A percentile compares a stretch with the other conserved stretches of the same genome.
These are phyloP conservation scores for Pogonognathellus flavescens DNA, from an alignment of 1,140 invertebrate species.

Conservation along the genomic window DNA sequence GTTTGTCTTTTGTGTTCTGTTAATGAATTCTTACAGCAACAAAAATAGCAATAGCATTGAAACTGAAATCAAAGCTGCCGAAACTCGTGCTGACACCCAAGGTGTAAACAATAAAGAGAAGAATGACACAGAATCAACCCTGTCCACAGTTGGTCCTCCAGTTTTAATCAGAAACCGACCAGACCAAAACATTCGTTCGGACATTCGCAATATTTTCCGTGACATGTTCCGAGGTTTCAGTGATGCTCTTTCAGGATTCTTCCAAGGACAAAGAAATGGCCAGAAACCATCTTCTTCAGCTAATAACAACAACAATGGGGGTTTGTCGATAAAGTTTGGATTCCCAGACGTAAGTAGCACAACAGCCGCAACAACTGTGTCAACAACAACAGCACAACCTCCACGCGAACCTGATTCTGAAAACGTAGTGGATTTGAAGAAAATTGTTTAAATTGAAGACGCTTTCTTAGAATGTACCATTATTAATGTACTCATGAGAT, in stretches of 20 bases:
- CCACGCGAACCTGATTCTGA: slow-evolving; percentile 2
- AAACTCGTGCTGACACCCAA: slow-evolving; percentile 7
- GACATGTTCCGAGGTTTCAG: slow-evolving; percentile 53
- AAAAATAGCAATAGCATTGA: slow-evolving; percentile 7
- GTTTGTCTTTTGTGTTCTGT: slow-evolving; percentile 10
- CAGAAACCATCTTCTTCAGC: slow-evolving; percentile 16
- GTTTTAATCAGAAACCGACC: background rate
- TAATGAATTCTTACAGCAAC: slow-evolving; percentile 8
- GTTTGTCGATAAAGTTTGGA: no score
- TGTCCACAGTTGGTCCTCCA: slow-evolving; percentile 1
- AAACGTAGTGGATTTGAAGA: slow-evolving; percentile 24
- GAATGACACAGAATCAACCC: background rate
- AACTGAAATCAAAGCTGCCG: background rate
- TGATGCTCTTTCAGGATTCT: slow-evolving; percentile 51
- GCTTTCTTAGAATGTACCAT: background rate
- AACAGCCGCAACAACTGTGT: background rate
- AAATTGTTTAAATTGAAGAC: slow-evolving; percentile 28
- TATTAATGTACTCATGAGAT: background rate
- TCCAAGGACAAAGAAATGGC: slow-evolving; percentile 1
- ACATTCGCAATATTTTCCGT: slow-evolving; percentile 37
- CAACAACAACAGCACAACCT: slow-evolving; percentile 15
- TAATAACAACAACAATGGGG: background rate
- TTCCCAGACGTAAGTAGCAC: background rate
- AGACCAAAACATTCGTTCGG: background rate
- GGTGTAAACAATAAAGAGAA: background rate